These are phyloP conservation scores for Mormyrus hasselquistii DNA, from an alignment of 2,797 vertebrate genomes.

Conservation along the genomic window DNA sequence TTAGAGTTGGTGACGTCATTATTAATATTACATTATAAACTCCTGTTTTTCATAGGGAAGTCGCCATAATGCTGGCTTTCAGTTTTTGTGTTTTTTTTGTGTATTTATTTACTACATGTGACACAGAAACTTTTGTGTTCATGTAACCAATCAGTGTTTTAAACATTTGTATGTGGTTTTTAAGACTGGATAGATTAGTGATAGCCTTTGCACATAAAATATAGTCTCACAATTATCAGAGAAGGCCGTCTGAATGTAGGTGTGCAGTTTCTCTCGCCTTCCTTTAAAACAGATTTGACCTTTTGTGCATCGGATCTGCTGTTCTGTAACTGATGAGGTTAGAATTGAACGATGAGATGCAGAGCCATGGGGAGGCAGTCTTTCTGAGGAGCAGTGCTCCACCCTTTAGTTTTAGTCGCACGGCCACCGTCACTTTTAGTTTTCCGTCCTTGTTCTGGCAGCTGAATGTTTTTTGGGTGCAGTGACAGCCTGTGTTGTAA, in stretches of 20 bases:
- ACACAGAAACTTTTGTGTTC: neutral
- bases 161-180: slow-evolving; percentile 27
- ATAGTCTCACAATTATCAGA: slow-evolving; percentile 21
- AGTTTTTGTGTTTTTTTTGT: neutral
- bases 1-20: slow-evolving; percentile 1
- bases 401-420: neutral
- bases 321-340: neutral
- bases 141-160: slow-evolving; percentile 23
- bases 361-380: neutral
- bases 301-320: neutral
- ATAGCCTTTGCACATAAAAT: slow-evolving; percentile 21
- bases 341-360: neutral
- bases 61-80: neutral
- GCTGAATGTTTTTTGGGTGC: neutral
- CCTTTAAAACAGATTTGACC: neutral
- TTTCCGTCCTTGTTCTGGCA: neutral
- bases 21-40: neutral
- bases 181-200: slow-evolving; percentile 24
- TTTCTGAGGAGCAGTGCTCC: neutral
- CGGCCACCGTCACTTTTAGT: neutral
- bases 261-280: neutral
- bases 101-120: neutral
- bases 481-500: slow-evolving; percentile 2
- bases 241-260: neutral
- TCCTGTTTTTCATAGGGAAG: neutral